Conservation (phyloP, 2,797 vertebrate genomes). For the Scyliorhinus canicula region DNA sequence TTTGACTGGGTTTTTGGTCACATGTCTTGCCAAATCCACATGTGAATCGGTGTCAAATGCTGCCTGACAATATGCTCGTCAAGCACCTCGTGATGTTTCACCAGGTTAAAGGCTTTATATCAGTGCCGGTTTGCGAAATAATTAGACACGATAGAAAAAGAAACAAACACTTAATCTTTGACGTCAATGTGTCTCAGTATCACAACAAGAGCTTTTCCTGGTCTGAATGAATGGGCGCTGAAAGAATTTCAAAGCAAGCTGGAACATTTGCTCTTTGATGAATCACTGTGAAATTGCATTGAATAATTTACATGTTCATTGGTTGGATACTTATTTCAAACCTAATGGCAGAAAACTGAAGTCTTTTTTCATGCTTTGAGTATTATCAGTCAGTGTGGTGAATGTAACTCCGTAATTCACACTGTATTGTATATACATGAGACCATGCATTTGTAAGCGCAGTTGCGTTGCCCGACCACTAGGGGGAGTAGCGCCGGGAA, state of each 20-base stretch:
- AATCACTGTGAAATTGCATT: constrained; percentile 6
- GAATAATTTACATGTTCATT: constrained; percentile 24
- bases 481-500: too few relatives aligned
- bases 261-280: background rate
- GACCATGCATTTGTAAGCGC: too few relatives aligned
- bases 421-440: too few relatives aligned
- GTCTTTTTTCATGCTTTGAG: background rate
- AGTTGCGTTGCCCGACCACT: too few relatives aligned
- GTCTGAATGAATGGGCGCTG: background rate
- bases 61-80: background rate
- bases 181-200: background rate
- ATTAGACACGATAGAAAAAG: background rate
- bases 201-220: background rate
- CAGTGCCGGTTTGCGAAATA: too few relatives aligned
- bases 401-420: too few relatives aligned
- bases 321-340: background rate
- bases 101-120: background rate
- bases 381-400: background rate
- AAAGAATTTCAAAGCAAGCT: constrained; percentile 11
- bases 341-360: background rate
- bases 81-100: too few relatives aligned
- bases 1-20: background rate
- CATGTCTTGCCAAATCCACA: background rate
- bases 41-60: background rate
- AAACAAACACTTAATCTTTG: background rate